A percentile compares a stretch with the other conserved stretches of the same genome.
These are phyloP conservation scores for Microcebus griseorufus DNA, from an alignment of 2,113 vertebrate species.

Conservation along the genomic window DNA sequence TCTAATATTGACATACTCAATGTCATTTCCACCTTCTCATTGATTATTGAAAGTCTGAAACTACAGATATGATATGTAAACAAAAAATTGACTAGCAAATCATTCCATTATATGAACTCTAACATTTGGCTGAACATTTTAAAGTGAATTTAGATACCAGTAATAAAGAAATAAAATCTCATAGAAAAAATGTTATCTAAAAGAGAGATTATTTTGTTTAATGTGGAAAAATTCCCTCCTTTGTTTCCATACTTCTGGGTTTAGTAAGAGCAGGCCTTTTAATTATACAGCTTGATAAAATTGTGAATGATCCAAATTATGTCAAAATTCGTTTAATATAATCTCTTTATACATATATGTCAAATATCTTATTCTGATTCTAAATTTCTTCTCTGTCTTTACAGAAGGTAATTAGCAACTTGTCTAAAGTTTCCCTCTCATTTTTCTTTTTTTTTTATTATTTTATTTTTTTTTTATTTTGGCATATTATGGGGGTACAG, in stretches of 20 bases:
- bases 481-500: too few relatives aligned
- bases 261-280: not conserved
- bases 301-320: not conserved
- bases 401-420: not conserved
- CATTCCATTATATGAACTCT: not conserved
- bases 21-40: not conserved
- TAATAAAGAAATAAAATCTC: not conserved
- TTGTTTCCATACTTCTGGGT: not conserved
- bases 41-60: constrained; percentile 6
- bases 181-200: not conserved
- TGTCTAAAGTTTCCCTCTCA: not conserved
- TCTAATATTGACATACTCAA: not conserved
- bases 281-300: not conserved
- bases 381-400: not conserved
- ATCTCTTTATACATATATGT: not conserved
- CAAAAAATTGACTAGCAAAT: not conserved
- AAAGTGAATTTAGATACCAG: not conserved
- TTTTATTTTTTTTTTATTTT: too few relatives aligned
- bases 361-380: not conserved
- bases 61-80: not conserved
- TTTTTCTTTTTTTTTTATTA: too few relatives aligned
- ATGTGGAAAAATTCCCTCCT: not conserved
- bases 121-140: not conserved
- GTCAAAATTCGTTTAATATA: not conserved
- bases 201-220: not conserved